A percentile compares a stretch with the other conserved stretches of the same genome.
Conservation (phyloP, 2,113 vertebrate species). For the Engystomops pustulosus region DNA sequence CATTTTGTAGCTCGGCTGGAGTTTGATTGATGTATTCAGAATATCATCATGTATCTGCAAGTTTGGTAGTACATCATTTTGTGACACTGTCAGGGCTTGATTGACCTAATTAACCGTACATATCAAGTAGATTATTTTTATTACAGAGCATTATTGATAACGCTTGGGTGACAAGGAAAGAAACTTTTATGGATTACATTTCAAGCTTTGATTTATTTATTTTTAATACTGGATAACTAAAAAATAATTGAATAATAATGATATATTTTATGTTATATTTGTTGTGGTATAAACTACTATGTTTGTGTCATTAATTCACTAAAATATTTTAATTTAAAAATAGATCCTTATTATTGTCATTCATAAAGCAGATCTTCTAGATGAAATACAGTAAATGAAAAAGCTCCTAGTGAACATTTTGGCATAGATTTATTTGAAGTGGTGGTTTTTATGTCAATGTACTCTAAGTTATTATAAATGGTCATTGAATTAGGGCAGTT, state of each 20-base stretch:
- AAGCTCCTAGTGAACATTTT: too few relatives aligned
- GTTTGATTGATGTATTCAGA: constrained; percentile 56
- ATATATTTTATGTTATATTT: not conserved
- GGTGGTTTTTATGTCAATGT: too few relatives aligned
- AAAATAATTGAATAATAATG: not conserved
- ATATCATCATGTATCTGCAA: constrained; percentile 37
- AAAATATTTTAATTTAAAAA: not conserved
- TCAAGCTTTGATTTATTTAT: not conserved
- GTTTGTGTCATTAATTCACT: not conserved
- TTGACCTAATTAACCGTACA: constrained; percentile 56
- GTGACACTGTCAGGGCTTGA: constrained; percentile 47
- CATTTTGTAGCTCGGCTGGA: constrained; percentile 51
- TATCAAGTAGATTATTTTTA: constrained; percentile 43
- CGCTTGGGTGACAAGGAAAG: not conserved
- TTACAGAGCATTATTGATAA: constrained; percentile 12
- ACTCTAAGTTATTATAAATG: too few relatives aligned
- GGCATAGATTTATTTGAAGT: too few relatives aligned
- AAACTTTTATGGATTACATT: not conserved
- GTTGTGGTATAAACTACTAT: not conserved
- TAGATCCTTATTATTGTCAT: too few relatives aligned
- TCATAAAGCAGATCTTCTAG: too few relatives aligned
- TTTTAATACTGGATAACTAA: not conserved
- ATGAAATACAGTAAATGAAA: too few relatives aligned
- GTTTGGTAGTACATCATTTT: constrained; percentile 53
- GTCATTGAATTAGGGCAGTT: too few relatives aligned